phyloP scores from a whole-genome alignment of 2,888 invertebrate species.

The Amaurobius ferox region DNA sequence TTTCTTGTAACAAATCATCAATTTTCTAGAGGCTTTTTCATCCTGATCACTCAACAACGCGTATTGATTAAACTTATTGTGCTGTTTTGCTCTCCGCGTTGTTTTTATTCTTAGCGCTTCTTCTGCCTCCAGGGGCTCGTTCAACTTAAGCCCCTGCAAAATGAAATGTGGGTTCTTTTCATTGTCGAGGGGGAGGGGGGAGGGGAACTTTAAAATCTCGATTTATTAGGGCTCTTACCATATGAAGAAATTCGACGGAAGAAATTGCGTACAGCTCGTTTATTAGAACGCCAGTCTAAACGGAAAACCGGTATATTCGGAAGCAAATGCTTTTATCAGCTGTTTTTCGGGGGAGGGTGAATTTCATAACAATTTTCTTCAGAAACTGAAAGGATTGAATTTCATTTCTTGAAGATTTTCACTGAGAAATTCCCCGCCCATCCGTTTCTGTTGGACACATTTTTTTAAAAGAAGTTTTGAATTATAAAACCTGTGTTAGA shows the following conservation, averaged over 20 bases:
- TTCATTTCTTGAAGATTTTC: too few relatives aligned
- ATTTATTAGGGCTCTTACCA: constrained; percentile 70
- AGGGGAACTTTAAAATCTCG: constrained; percentile 64
- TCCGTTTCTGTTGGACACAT: too few relatives aligned
- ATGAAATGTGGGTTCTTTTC: constrained; percentile 50
- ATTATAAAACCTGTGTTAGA: too few relatives aligned
- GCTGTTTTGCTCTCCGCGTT: constrained; percentile 8
- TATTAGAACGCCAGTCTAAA: too few relatives aligned
- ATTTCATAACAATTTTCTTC: too few relatives aligned
- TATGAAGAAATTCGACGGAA: constrained; percentile 27
- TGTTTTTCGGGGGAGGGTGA: too few relatives aligned
- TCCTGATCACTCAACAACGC: constrained; percentile 69
- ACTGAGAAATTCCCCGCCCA: too few relatives aligned
- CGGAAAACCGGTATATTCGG: too few relatives aligned
- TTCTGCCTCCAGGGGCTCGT: constrained; percentile 57
- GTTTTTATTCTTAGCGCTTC: constrained; percentile 12
- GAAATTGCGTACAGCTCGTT: constrained; percentile 34
- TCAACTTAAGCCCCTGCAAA: constrained; percentile 61
- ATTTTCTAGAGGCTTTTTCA: constrained; percentile 64
- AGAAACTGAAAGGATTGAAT: too few relatives aligned
- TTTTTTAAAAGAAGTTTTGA: too few relatives aligned
- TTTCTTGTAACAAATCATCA: constrained; percentile 72
- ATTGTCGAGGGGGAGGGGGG: neutral
- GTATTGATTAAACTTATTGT: constrained; percentile 69
- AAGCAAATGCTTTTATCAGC: too few relatives aligned